Conservation (phyloP, 1,140 invertebrate species). For the Brachionus koreanus region DNA sequence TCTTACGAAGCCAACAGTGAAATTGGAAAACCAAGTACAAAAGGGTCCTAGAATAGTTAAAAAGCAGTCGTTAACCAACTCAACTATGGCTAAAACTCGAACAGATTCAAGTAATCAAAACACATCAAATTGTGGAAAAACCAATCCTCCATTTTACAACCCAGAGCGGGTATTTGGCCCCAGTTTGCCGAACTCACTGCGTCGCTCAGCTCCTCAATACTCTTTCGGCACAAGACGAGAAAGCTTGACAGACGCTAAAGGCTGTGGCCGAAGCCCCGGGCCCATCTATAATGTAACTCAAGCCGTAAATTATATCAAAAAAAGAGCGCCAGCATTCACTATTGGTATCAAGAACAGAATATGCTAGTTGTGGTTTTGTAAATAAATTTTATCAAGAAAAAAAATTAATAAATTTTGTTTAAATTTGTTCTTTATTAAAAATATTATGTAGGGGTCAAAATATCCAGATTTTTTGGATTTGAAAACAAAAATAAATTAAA, state of each 20-base stretch:
- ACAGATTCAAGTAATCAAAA: neutral
- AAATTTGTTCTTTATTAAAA: neutral
- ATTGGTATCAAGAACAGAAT: neutral
- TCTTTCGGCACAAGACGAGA: neutral
- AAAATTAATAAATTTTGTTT: neutral
- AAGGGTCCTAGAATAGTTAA: constrained; percentile 5
- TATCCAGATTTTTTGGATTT: too few relatives aligned
- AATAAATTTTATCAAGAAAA: neutral
- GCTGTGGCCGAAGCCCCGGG: neutral
- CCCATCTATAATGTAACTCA: constrained; percentile 11
- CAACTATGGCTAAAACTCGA: neutral
- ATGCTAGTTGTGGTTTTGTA: neutral
- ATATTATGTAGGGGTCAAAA: too few relatives aligned
- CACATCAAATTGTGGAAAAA: neutral
- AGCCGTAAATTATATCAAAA: constrained; percentile 16
- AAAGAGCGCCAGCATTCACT: constrained; percentile 23
- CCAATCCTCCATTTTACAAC: constrained; percentile 4
- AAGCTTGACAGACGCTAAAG: neutral
- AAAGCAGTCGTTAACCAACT: neutral
- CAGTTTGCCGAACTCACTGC: neutral
- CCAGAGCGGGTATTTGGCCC: neutral
- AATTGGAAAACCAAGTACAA: neutral
- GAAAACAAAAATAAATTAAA: too few relatives aligned
- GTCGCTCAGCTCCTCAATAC: neutral
- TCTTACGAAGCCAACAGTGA: neutral